phyloP scores from a whole-genome alignment of 2,888 invertebrate genomes.

The Hypomecis atomaria region DNA sequence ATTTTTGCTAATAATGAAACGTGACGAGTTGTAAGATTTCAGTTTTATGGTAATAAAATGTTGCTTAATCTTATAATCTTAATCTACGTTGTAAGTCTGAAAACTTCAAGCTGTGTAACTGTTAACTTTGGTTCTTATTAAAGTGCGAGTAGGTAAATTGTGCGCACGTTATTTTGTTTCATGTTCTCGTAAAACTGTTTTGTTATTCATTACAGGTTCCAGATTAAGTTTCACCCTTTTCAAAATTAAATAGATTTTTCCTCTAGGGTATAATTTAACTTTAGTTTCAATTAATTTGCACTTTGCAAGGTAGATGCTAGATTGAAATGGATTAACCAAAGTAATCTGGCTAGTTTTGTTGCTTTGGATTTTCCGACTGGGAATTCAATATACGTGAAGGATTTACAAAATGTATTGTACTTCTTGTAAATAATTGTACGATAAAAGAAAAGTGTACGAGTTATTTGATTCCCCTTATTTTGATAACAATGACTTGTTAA shows the following conservation, averaged over 20 bases:
- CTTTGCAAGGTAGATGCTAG: conserved; percentile 10
- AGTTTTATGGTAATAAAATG: conserved; percentile 17
- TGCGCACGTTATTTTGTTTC: conserved; percentile 10
- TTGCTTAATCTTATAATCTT: neutral
- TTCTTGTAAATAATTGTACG: too few relatives aligned
- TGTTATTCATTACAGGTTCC: conserved; percentile 17
- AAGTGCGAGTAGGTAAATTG: neutral
- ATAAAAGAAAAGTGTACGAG: too few relatives aligned
- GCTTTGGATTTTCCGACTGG: neutral
- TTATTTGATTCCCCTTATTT: too few relatives aligned
- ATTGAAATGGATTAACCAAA: conserved; percentile 16
- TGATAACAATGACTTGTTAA: neutral
- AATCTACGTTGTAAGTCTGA: conserved; percentile 1
- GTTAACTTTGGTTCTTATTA: neutral
- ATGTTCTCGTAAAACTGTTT: conserved; percentile 10
- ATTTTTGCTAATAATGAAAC: conserved; percentile 21
- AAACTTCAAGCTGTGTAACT: conserved; percentile 3
- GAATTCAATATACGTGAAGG: conserved; percentile 1
- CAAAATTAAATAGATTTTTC: conserved; percentile 19
- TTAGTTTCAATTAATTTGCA: conserved; percentile 17
- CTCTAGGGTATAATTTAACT: conserved; percentile 7
- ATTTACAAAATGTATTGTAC: neutral
- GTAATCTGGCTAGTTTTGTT: conserved; percentile 13
- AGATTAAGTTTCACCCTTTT: conserved; percentile 16
- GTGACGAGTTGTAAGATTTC: conserved; percentile 9